phyloP scores from a whole-genome alignment of 2,888 invertebrate genomes.

The Hoplodrina ambigua region DNA sequence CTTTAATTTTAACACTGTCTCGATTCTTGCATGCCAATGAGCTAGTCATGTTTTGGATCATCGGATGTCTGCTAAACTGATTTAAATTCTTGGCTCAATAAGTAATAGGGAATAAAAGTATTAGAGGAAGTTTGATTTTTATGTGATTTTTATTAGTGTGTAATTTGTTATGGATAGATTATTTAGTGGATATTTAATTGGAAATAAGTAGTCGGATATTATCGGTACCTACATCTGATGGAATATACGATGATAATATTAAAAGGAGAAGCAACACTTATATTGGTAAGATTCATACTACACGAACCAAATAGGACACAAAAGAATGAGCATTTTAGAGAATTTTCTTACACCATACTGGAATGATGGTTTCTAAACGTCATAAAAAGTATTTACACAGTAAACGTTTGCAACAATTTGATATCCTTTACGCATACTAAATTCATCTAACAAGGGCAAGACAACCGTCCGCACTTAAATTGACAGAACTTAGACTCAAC shows the following conservation, averaged over 20 bases:
- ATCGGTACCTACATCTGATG: no score
- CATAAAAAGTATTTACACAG: no score
- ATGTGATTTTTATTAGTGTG: constrained; percentile 29
- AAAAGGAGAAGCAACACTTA: no score
- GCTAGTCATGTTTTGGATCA: constrained; percentile 31
- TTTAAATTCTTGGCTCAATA: constrained; percentile 42
- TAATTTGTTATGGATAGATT: not conserved
- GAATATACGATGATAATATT: no score
- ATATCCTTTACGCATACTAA: not conserved
- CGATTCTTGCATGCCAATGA: constrained; percentile 32
- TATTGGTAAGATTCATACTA: no score
- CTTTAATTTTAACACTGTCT: constrained; percentile 28
- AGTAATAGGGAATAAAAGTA: constrained; percentile 21
- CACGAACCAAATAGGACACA: no score
- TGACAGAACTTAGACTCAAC: no score
- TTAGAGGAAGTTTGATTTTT: constrained; percentile 14
- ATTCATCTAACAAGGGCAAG: not conserved
- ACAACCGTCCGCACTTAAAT: not conserved
- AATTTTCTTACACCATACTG: no score
- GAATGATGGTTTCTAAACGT: no score
- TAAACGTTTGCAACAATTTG: not conserved
- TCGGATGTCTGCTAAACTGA: constrained; percentile 21
- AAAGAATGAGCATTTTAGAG: no score
- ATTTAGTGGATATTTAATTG: constrained; percentile 6
- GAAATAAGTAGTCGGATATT: not conserved